Conservation (phyloP, 1,140 invertebrate species). For the Drosophila nebulosa region DNA sequence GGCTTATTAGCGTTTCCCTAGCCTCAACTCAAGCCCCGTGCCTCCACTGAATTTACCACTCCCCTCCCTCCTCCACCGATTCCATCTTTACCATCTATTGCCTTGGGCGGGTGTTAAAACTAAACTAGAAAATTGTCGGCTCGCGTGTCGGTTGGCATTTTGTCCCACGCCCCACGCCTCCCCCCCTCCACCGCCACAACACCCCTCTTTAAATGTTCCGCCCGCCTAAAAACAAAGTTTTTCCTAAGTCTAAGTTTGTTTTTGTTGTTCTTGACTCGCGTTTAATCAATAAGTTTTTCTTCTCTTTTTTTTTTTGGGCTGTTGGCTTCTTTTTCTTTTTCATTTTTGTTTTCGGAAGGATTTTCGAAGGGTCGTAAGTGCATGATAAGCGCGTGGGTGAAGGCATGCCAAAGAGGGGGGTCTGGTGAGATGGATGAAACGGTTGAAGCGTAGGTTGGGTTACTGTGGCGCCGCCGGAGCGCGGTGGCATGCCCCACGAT, state of each 20-base stretch:
- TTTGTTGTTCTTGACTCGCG: conserved; percentile 38
- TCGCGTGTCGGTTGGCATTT: conserved; percentile 71
- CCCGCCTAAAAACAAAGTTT: neutral
- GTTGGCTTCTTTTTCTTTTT: neutral
- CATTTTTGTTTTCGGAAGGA: neutral
- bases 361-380: conserved; percentile 1
- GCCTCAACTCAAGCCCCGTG: neutral
- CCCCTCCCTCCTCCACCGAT: neutral
- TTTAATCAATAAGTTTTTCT: conserved; percentile 74
- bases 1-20: conserved; percentile 57
- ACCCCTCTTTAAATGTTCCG: neutral
- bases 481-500: conserved; percentile 46
- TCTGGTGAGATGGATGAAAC: too few species aligned
- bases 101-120: conserved; percentile 71
- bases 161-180: conserved; percentile 13
- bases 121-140: conserved; percentile 76
- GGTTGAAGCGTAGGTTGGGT: neutral
- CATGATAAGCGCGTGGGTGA: conserved; percentile 17
- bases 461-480: neutral
- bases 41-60: neutral
- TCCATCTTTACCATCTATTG: conserved; percentile 18
- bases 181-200: neutral
- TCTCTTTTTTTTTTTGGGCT: conserved; percentile 11
- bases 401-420: too few species aligned
- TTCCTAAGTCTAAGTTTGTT: conserved; percentile 11